Evolutionary conservation across 2,113 vertebrate species (phyloP), one percentile per base, ranked within the genome.

Genomic region (Rhea pennata): DNA sequence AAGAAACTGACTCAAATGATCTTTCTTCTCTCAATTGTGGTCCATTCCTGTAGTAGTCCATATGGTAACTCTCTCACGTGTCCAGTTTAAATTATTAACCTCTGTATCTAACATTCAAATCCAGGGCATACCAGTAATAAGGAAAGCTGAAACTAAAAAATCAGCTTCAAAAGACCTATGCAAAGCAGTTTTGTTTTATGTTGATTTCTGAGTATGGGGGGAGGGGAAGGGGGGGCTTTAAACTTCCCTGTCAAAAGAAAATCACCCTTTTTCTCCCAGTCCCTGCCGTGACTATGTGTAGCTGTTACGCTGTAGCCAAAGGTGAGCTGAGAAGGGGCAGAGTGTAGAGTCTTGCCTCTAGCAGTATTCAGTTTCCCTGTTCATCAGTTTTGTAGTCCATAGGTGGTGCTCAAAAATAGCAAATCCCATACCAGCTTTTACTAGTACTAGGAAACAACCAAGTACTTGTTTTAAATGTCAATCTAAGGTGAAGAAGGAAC

Each of bases 321-420:
- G 15, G 19, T 74, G 59, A 91, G 64, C 54, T 26, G 56, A 83
- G 50, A 80, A 90, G 39, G 62, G 64, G 15, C 33, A 44, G 58
- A 84, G 15, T 46, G 82, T 26, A 62, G 58, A 46, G 20, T 62
- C 50, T 59, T 44, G 64, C 56, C 50, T 75, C 16, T 24, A 53
- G 15, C 27, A 79, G 5, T 9, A 10, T 50, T 50, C 46, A 14
- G 3, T 76, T 22, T 87, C 85, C 73, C 15, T 92, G 48, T 79
- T 84, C 39, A 46, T 76, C 16, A 24, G 36, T 82, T 86, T 74
- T 80, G 17, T 33, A 73, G 51, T 84, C 72, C 75, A 42, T 72
- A 93, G 78, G 21, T 92, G 53, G 80, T 94, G 72, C 91, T 94
- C 83, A 66, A 74, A 93, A 93, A 17, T 23, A 90, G 69, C 46